Percentiles rank a stretch among this genome's conserved stretches.
Conservation (phyloP, 2,797 vertebrate genomes). For the Halcyon smyrnensis region DNA sequence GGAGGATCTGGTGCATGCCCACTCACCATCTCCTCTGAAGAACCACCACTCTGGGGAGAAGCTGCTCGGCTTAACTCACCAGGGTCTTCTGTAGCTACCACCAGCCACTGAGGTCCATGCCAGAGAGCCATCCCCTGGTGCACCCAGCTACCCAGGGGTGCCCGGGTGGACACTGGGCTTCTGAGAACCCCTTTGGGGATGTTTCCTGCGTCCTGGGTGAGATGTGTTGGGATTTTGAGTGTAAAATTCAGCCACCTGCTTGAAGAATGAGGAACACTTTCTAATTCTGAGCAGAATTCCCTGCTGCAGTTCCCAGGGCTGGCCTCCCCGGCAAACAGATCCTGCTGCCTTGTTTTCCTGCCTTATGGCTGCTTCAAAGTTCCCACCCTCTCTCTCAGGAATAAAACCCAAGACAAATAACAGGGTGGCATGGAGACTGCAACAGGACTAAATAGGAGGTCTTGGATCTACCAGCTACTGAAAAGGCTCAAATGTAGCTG, state of each 20-base stretch:
- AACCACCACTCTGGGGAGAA: not conserved
- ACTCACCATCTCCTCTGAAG: not conserved
- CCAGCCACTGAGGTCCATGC: not conserved
- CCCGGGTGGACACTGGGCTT: not conserved
- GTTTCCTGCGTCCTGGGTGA: not conserved
- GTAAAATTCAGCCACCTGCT: not conserved
- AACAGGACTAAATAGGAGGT: not conserved
- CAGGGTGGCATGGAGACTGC: not conserved
- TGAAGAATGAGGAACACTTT: not conserved
- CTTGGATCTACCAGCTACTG: not conserved
- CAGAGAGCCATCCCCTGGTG: not conserved
- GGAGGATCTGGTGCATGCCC: not conserved
- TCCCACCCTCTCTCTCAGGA: not conserved
- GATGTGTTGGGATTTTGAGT: not conserved
- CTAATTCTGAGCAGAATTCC: not conserved
- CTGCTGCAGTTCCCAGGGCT: not conserved
- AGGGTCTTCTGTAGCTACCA: not conserved
- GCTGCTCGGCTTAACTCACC: not conserved
- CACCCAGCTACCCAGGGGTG: rapidly evolving
- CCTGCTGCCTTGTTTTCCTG: not conserved
- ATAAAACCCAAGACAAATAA: not conserved
- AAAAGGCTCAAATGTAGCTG: not conserved
- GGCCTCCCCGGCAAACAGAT: not conserved
- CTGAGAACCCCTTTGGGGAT: not conserved
- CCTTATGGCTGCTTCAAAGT: not conserved